Evolutionary conservation across 1,140 invertebrate species (phyloP).

Genomic region (Ostrea denselamellosa): DNA sequence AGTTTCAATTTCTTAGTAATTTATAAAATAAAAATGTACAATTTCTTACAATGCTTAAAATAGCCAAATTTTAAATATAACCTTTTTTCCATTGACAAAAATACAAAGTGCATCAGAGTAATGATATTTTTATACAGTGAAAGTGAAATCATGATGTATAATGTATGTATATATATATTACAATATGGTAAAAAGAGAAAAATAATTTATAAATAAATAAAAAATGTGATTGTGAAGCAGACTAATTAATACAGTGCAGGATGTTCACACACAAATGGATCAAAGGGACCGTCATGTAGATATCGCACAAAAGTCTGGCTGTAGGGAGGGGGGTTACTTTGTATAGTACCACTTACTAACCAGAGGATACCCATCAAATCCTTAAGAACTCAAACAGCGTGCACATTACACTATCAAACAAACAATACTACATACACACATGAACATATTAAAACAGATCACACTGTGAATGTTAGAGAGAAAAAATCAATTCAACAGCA

Average conservation of each 20-base stretch:
- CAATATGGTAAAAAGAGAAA: background rate
- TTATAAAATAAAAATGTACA: too few relatives aligned
- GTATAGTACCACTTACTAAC: background rate
- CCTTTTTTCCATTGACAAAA: too few relatives aligned
- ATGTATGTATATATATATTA: background rate
- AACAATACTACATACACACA: too few relatives aligned
- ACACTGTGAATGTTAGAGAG: too few relatives aligned
- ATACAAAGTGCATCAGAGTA: background rate
- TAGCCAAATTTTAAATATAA: too few relatives aligned
- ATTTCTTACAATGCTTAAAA: too few relatives aligned
- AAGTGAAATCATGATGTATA: background rate
- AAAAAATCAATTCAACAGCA: too few relatives aligned
- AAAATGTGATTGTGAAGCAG: background rate
- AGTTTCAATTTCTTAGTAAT: too few relatives aligned
- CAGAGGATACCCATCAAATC: conserved; percentile 9
- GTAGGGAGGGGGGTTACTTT: background rate
- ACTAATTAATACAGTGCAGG: background rate
- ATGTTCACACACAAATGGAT: background rate
- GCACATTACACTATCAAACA: background rate
- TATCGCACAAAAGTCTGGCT: background rate
- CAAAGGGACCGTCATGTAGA: background rate
- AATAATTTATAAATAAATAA: background rate
- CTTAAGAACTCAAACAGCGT: background rate
- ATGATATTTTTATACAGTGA: background rate
- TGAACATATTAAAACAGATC: too few relatives aligned